Conservation (phyloP, 2,797 vertebrate species). For the Rhincodon typus region DNA sequence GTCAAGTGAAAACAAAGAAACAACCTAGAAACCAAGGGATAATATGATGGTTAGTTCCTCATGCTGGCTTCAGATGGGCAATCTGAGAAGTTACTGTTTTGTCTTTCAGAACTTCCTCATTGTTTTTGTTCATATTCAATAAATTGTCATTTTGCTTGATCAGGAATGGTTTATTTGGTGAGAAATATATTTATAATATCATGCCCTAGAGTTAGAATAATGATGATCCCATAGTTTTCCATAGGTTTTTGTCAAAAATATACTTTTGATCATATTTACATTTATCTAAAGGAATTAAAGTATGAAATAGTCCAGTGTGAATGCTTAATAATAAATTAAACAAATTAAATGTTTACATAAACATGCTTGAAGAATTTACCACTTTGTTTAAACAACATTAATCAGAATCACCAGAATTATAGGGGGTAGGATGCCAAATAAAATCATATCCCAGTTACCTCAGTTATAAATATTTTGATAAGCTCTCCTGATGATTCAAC, state of each 20-base stretch:
- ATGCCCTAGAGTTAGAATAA: neutral
- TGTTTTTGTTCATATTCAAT: neutral
- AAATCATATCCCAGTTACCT: neutral
- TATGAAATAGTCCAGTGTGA: neutral
- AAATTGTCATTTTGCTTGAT: neutral
- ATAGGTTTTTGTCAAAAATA: neutral
- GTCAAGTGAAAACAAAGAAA: constrained; percentile 75
- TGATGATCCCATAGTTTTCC: neutral
- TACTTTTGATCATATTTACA: neutral
- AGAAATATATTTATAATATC: neutral
- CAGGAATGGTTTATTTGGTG: neutral
- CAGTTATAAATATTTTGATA: neutral
- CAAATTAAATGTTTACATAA: neutral
- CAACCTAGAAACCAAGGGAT: constrained; percentile 63
- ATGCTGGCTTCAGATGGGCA: neutral
- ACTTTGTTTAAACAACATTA: neutral
- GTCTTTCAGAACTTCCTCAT: neutral
- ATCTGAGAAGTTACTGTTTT: neutral
- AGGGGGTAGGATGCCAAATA: neutral
- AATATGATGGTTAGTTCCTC: neutral
- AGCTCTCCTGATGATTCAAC: neutral
- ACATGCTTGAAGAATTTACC: neutral
- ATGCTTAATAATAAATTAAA: neutral
- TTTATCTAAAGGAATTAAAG: neutral
- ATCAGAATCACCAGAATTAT: neutral